phyloP scores from a whole-genome alignment of 2,113 vertebrate genomes.

The Alosa alosa region DNA sequence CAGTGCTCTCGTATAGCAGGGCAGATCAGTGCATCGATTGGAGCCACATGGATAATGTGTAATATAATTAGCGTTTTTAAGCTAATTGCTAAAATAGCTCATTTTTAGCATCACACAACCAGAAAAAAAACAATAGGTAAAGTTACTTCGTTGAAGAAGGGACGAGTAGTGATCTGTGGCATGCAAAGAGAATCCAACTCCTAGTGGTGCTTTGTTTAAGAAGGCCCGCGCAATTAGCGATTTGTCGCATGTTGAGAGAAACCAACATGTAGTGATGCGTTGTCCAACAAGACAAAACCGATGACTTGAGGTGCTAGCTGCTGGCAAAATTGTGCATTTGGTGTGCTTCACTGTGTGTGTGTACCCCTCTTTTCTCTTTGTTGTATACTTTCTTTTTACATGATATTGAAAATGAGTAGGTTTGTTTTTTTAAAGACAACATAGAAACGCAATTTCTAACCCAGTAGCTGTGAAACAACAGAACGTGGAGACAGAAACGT shows the following conservation, averaged over 20 bases:
- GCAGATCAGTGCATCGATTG: not conserved
- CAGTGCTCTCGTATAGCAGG: not conserved
- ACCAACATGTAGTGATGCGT: not conserved
- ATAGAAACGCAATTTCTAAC: conserved; percentile 62
- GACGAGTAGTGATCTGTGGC: not conserved
- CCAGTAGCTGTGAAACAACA: conserved; percentile 44
- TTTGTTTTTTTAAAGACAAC: conserved; percentile 72
- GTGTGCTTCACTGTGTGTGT: conserved; percentile 38
- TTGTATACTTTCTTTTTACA: conserved; percentile 52
- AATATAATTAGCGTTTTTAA: not conserved
- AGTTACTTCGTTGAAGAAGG: conserved; percentile 4
- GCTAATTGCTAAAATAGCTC: too few species aligned
- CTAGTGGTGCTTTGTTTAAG: not conserved
- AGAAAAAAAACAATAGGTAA: not conserved
- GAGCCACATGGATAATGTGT: not conserved
- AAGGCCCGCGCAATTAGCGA: not conserved
- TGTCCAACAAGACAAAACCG: conserved; percentile 21
- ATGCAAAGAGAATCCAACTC: too few species aligned
- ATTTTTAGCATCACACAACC: not conserved
- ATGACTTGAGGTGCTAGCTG: conserved; percentile 12
- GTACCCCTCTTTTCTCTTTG: conserved; percentile 35
- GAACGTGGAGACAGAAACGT: not conserved
- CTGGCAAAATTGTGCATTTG: conserved; percentile 48
- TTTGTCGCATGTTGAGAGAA: not conserved
- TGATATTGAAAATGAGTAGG: conserved; percentile 73